Evolutionary conservation across 30 jellyfish, hydroid and myxozoan species (phyloP).

Genomic region (Rhopilema esculentum): DNA sequence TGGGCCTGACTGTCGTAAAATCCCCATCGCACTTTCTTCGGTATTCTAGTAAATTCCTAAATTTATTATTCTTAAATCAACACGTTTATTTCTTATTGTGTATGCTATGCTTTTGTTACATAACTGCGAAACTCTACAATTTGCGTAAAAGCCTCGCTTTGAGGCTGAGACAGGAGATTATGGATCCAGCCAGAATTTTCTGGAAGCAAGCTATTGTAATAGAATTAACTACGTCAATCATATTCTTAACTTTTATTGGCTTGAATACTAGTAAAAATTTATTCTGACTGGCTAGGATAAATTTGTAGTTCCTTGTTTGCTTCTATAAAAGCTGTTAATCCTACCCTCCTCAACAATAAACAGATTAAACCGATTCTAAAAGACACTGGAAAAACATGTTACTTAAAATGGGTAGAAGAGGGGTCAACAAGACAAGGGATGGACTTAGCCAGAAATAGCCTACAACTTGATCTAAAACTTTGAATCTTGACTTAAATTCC

Average conservation of each 20-base stretch:
- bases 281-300: background rate
- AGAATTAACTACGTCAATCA: background rate
- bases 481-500: too few relatives aligned
- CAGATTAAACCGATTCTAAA: too few relatives aligned
- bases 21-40: too few relatives aligned
- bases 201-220: background rate
- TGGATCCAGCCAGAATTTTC: background rate
- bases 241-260: background rate
- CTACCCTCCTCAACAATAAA: too few relatives aligned
- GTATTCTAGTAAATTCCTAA: too few relatives aligned
- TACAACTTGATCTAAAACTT: too few relatives aligned
- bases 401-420: background rate
- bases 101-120: background rate
- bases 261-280: background rate
- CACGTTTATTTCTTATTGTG: background rate
- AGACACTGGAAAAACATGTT: too few relatives aligned
- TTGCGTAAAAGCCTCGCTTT: background rate
- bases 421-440: too few relatives aligned
- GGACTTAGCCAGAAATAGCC: too few relatives aligned
- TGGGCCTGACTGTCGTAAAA: too few relatives aligned
- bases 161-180: background rate
- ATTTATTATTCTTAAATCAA: background rate
- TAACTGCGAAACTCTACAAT: background rate
- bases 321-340: background rate
- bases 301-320: background rate